Conservation (phyloP, 2,888 invertebrate genomes). For the Nemotelus pantherinus region DNA sequence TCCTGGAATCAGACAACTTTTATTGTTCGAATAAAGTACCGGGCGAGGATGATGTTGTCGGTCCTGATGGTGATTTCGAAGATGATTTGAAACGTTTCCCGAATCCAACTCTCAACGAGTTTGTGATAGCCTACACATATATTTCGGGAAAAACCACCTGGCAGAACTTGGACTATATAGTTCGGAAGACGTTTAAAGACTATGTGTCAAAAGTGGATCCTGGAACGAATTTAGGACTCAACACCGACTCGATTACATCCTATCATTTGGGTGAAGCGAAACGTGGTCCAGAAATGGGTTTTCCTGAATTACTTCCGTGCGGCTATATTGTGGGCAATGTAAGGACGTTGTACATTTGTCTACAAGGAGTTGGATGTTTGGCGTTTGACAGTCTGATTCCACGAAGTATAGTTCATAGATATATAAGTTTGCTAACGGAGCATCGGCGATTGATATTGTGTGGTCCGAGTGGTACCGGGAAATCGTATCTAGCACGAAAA, state of each 20-base stretch:
- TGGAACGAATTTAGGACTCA: constrained; percentile 84
- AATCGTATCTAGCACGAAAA: constrained; percentile 94
- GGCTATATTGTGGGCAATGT: constrained; percentile 92
- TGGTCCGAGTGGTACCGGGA: constrained; percentile 96
- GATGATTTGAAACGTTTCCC: constrained; percentile 68
- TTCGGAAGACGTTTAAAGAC: constrained; percentile 92
- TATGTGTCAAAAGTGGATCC: constrained; percentile 93
- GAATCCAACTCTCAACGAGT: constrained; percentile 74
- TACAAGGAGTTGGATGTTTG: constrained; percentile 85
- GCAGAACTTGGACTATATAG: constrained; percentile 92
- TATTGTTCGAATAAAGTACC: constrained; percentile 66
- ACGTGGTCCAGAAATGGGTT: constrained; percentile 79
- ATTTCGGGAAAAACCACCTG: constrained; percentile 94
- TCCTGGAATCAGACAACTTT: constrained; percentile 73
- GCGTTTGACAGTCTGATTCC: constrained; percentile 97
- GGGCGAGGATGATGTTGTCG: constrained; percentile 45
- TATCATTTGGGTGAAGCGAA: constrained; percentile 94
- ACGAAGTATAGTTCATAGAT: constrained; percentile 94
- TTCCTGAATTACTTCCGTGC: constrained; percentile 90
- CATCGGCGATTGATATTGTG: constrained; percentile 94
- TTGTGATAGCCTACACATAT: constrained; percentile 87
- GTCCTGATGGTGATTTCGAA: constrained; percentile 52
- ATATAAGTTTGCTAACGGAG: constrained; percentile 87
- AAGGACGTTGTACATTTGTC: constrained; percentile 87
- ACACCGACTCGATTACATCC: constrained; percentile 88